Evolutionary conservation across 1,140 invertebrate genomes (phyloP), one percentile per base, ranked within the genome.

Genomic region (Diachasmimorpha longicaudata): DNA sequence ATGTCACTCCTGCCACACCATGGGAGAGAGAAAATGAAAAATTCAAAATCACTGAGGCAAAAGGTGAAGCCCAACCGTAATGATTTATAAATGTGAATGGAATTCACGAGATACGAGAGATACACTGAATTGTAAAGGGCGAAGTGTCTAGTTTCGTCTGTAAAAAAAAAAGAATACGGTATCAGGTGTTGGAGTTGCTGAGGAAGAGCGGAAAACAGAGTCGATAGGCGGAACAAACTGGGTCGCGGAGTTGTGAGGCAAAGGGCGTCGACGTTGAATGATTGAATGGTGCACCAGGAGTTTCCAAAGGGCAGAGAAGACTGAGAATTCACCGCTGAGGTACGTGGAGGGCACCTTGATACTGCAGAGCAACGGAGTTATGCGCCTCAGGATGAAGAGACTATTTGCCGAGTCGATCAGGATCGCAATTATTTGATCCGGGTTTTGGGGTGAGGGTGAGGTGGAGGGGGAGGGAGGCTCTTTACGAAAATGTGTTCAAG

Each of bases 391-490:
- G n/a, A 31, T 14, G 6, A 11, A 36, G 25, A 58, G 71, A 39
- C 68, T 81, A 77, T 83, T 83, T 83, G 75, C 81, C 58, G 39
- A 75, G 14, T 52, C 77, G 77, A 80, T 83, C 80, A 81, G 80
- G 79, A 79, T 74, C 74, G 76, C 81, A 83, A 81, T 83, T 83
- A 83, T 82, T 83, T 82, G 81, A 83, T 83, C 80, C 79, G 75
- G 74, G 23, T 44, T 19, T 66, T 42, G 39, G 39, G 3, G 3
- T 4, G 39, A 6, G 39, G 39, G 13, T 1, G 13, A 66, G n/a
- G n/a, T n/a, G 13, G 11, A 4, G 66, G 31, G 31, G 39, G 8
- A 8, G 31, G 31, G 3, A 6, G 11, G 14, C 25, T 39, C 14
- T 37, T 37, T n/a, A 63, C 70, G 58, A 73, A 76, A 71, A 71